phyloP scores from a whole-genome alignment of 2,888 invertebrate species.

The Sphinx pinastri region DNA sequence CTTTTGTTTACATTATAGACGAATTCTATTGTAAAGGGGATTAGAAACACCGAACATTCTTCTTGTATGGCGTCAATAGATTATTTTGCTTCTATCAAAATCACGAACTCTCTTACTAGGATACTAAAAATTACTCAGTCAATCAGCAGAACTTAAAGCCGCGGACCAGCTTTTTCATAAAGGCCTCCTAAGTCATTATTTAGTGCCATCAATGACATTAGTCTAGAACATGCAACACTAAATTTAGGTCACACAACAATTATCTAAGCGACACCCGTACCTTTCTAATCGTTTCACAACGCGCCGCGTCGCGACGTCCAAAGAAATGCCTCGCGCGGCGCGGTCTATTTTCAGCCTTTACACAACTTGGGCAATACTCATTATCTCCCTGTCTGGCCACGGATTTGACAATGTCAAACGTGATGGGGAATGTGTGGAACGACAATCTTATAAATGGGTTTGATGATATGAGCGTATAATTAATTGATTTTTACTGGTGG shows the following conservation, averaged over 20 bases:
- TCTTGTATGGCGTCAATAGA: no score
- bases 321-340: slow-evolving; percentile 9
- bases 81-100: no score
- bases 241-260: slow-evolving; percentile 17
- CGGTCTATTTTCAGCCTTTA: slow-evolving; percentile 1
- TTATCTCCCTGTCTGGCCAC: not conserved
- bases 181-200: no score
- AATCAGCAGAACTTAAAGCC: no score
- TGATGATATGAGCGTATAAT: not conserved
- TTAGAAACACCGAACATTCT: no score
- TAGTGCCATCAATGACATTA: no score
- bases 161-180: no score
- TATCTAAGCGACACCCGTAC: slow-evolving; percentile 12
- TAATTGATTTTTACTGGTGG: no score
- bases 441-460: not conserved
- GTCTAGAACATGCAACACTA: slow-evolving; percentile 1
- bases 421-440: not conserved
- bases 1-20: no score
- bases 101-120: no score
- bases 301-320: not conserved
- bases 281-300: slow-evolving; percentile 22
- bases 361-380: not conserved
- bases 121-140: no score
- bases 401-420: not conserved
- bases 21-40: no score